A percentile compares a stretch with the other conserved stretches of the same genome.
Conservation (phyloP, 2,797 vertebrate species). For the Zenarchopterus dispar region DNA sequence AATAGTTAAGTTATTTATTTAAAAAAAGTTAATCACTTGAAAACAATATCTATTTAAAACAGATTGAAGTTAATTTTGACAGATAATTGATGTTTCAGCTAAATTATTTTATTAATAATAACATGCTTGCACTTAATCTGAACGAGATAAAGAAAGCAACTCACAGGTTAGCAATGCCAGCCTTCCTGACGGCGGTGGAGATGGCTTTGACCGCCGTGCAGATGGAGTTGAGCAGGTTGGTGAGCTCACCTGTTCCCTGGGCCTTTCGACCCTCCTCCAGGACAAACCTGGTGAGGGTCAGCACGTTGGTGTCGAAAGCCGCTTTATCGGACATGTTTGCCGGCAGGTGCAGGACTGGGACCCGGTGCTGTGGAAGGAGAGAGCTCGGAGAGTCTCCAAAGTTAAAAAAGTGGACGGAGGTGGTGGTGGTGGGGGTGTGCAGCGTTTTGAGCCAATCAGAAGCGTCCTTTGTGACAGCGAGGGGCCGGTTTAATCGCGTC, state of each 20-base stretch:
- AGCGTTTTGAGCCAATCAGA: conserved; percentile 65
- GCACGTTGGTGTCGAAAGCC: conserved; percentile 90
- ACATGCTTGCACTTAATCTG: not conserved
- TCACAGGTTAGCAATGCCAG: conserved; percentile 94
- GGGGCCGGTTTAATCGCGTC: conserved; percentile 42
- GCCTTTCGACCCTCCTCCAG: conserved; percentile 91
- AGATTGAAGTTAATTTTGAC: too few species aligned
- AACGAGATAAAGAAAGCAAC: conserved; percentile 49
- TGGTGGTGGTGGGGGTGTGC: conserved; percentile 56
- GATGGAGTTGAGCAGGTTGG: conserved; percentile 90
- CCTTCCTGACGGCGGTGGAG: conserved; percentile 92
- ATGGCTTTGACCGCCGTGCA: conserved; percentile 94
- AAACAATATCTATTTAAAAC: too few species aligned
- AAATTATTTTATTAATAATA: not conserved
- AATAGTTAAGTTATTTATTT: too few species aligned
- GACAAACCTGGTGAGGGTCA: conserved; percentile 93
- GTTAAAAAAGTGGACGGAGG: conserved; percentile 58
- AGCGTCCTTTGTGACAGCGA: not conserved
- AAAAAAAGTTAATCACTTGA: too few species aligned
- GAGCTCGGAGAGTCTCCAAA: conserved; percentile 18
- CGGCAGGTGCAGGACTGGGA: conserved; percentile 38
- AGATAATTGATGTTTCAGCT: not conserved
- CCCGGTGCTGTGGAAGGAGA: conserved; percentile 28
- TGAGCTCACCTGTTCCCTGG: conserved; percentile 89
- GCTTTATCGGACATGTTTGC: conserved; percentile 86